Base-by-base conservation (phyloP, 2,888 invertebrate genomes). In the Desoria tigrina region DNA sequence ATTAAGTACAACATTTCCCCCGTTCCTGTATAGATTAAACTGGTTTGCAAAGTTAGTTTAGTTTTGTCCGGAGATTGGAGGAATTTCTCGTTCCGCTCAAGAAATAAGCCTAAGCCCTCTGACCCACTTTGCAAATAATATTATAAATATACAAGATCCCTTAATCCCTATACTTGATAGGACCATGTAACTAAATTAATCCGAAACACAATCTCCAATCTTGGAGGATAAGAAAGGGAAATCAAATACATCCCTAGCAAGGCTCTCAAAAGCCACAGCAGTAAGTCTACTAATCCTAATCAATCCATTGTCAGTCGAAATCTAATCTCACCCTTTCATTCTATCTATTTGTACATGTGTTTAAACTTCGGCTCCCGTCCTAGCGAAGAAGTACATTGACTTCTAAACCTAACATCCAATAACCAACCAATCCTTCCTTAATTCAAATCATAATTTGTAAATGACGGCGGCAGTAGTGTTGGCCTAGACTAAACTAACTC, bases 291-390 rank as follows among this genome's bases (percentile, higher is more conserved):
- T 51, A 51, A 51, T 51, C 51, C 51, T 21, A 51, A 51, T 51
- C 51, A 51, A 51, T 51, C 26, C 51, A 51, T 51, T 51, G 24
- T 26, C 26, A 51, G 26, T 51, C 26, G 7, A 51, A 51, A 51
- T 26, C 51, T 51, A 51, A 51, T 51, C 51, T 21, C 7, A 24
- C 16, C 26, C 24, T 51, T 26, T 21, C 24, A 14, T 51, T 26
- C 51, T 26, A 24, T 26, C 6, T 16, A 24, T 21, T 51, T 24
- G 6, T 7, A 6, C 6, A 9, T 16, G 4, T 45, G 9, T 18
- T 45, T 9, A 21, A 21, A 18, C 45, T 16, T n/a, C n/a, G n/a
- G n/a, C n/a, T n/a, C n/a, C n/a, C n/a, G n/a, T n/a, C n/a, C n/a
- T n/a, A n/a, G n/a, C n/a, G n/a, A n/a, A 21, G 6, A 21, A 18